Evolutionary conservation across 2,113 vertebrate genomes (phyloP).

Genomic region (Pituophis catenifer): DNA sequence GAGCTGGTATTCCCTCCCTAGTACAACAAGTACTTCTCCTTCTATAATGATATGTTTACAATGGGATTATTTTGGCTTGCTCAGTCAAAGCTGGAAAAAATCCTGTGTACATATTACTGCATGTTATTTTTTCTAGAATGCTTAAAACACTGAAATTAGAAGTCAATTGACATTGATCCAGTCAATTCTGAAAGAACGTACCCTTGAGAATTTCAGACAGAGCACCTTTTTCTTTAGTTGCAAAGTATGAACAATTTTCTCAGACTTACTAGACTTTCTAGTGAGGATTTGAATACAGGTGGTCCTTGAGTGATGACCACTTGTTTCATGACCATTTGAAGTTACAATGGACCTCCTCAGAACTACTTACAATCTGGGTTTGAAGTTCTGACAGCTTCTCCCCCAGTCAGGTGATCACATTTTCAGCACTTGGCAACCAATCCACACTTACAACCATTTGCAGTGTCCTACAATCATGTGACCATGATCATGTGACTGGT

Average conservation of each 20-base stretch:
- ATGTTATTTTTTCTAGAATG: neutral
- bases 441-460: neutral
- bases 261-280: neutral
- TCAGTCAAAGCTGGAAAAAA: neutral
- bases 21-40: neutral
- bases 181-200: neutral
- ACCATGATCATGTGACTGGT: neutral
- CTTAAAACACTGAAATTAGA: neutral
- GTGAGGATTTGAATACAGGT: neutral
- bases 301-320: neutral
- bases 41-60: neutral
- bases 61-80: neutral
- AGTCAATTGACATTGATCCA: neutral
- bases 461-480: neutral
- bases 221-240: neutral
- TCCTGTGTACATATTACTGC: neutral
- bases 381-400: neutral
- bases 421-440: neutral
- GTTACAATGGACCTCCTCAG: neutral
- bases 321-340: neutral
- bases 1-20: neutral
- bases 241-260: neutral
- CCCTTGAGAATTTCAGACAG: neutral
- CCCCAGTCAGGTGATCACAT: neutral
- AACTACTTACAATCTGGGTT: neutral